phyloP scores from a whole-genome alignment of 2,888 invertebrate species.

The Boloria euphrosyne region DNA sequence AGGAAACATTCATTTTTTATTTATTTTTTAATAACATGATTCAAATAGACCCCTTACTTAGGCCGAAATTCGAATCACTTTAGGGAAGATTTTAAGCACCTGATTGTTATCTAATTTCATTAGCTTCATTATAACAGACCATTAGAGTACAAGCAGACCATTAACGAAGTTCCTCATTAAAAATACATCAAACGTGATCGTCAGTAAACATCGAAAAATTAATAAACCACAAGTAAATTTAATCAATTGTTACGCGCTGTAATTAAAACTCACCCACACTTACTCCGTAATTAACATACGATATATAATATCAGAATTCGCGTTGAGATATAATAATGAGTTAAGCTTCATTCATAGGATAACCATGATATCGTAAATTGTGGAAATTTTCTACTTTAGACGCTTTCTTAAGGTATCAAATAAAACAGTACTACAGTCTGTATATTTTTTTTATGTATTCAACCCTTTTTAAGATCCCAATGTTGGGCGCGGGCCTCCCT shows the following conservation, averaged over 20 bases:
- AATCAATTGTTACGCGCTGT: slow-evolving; percentile 40
- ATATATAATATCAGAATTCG: slow-evolving; percentile 33
- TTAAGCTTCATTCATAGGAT: slow-evolving; percentile 14
- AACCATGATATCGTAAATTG: neutral
- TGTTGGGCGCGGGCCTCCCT: too few relatives aligned
- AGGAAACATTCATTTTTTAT: neutral
- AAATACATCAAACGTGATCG: slow-evolving; percentile 14
- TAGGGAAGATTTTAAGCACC: too few relatives aligned
- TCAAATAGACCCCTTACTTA: neutral
- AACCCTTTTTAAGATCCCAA: too few relatives aligned
- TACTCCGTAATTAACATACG: slow-evolving; percentile 37
- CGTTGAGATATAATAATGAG: slow-evolving; percentile 20
- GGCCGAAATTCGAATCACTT: too few relatives aligned
- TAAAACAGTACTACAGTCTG: too few relatives aligned
- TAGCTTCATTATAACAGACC: too few relatives aligned
- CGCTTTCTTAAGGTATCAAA: too few relatives aligned
- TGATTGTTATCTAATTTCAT: too few relatives aligned
- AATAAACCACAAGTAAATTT: slow-evolving; percentile 37
- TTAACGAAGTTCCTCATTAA: neutral
- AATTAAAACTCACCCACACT: slow-evolving; percentile 40
- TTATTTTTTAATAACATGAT: neutral
- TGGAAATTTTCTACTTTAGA: neutral
- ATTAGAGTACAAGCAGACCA: slow-evolving; percentile 1
- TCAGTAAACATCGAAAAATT: slow-evolving; percentile 37
- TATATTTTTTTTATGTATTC: too few relatives aligned